These are phyloP conservation scores for Sciaenops ocellatus DNA, from an alignment of 2,797 vertebrate genomes.

Conservation along the genomic window DNA sequence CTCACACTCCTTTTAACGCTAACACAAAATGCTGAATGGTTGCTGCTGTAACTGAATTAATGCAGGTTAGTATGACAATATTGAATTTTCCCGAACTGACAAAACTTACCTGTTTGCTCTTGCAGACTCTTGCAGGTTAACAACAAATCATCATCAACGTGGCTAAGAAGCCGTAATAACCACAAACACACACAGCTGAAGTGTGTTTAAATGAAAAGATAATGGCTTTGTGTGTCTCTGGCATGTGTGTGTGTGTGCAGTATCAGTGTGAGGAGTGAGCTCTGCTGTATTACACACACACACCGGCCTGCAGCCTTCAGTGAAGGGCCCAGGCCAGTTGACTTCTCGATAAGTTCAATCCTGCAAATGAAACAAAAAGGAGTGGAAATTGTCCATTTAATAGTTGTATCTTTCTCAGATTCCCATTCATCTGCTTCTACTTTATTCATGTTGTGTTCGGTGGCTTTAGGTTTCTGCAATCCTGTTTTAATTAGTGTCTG, in stretches of 20 bases:
- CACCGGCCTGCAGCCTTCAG: constrained; percentile 90
- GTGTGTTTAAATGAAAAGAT: neutral
- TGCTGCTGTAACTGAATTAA: neutral
- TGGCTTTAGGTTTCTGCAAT: neutral
- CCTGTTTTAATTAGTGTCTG: too few species aligned
- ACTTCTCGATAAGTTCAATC: constrained; percentile 90
- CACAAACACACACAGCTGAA: neutral
- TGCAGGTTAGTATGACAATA: constrained; percentile 21
- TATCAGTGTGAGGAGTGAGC: constrained; percentile 13
- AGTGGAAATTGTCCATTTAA: constrained; percentile 88
- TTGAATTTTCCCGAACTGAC: constrained; percentile 8
- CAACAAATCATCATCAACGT: constrained; percentile 24
- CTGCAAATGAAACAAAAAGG: constrained; percentile 89
- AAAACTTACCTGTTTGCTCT: constrained; percentile 47
- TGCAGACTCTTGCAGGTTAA: constrained; percentile 33
- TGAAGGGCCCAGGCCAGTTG: constrained; percentile 88
- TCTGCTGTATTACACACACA: constrained; percentile 39
- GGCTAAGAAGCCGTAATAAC: neutral
- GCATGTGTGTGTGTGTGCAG: neutral
- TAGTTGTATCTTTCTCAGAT: constrained; percentile 47
- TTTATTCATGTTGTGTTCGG: constrained; percentile 22
- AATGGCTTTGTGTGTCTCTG: neutral
- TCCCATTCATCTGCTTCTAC: constrained; percentile 26
- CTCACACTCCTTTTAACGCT: neutral
- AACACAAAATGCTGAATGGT: neutral